Evolutionary conservation across 2,113 vertebrate genomes (phyloP), one percentile per base, ranked within the genome.

Genomic region (Corythoichthys haematopterus): DNA sequence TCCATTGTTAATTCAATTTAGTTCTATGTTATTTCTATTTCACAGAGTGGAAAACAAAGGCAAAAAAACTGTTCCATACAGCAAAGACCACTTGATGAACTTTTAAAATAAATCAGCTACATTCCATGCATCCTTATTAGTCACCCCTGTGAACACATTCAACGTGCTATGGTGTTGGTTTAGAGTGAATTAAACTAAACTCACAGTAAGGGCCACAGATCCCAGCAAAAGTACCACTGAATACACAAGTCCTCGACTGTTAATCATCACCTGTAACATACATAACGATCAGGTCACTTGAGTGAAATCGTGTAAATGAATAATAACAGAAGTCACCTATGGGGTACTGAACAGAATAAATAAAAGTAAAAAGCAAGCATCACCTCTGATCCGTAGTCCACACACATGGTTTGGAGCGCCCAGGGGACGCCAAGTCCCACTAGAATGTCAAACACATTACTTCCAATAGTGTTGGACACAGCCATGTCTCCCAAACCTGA

Each of bases 381-480:
- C 89, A 96, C 97, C 43, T 77, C 91, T 67, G 96, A 98, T 72
- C 97, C 97, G 1, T 89, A 94, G 81, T 74, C 77, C 52, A 99
- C 91, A 0, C 91, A 94, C 88, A 98, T 96, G 55, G 96, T 99
- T 88, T 98, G 96, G 64, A 99, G 81, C 3, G 94, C 96, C 97
- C 97, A 99, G 0, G 97, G 97, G 59, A 99, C 64, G 0, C 97
- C 97, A 1, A 99, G 94, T 5, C 97, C 96, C 77, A 99, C 96
- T 2, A 98, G 92, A 72, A 99, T 99, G 77, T 99, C 97, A 85
- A 99, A 99, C 50, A 99, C 96, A 0, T 99, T 99, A 81, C 96
- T 99, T 70, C 97, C 97, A 11, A 99, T 93, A 53, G 95, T 96
- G 77, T 99, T 98, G 37, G 97, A 99, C 33, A 99, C 96, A 0